These are phyloP conservation scores for Zophobas morio DNA, from an alignment of 1,140 invertebrate species.

Conservation along the genomic window DNA sequence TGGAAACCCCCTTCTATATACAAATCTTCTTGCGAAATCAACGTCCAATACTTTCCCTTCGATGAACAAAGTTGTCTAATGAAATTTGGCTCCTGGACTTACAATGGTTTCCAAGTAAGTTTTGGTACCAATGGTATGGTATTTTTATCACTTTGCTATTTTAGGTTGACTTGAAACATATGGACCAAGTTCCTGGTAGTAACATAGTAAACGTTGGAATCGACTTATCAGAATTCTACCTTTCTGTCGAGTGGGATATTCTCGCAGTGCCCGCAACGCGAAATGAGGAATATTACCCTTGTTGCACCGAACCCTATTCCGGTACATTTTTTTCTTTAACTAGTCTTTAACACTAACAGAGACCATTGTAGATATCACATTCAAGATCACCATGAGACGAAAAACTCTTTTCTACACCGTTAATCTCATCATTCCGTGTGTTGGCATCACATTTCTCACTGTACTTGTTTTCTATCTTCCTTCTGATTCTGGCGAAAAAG, in stretches of 20 bases:
- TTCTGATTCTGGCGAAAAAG: constrained; percentile 96
- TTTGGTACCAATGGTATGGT: too few species aligned
- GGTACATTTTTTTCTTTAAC: constrained; percentile 69
- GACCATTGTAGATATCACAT: constrained; percentile 90
- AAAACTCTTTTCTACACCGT: constrained; percentile 95
- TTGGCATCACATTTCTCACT: constrained; percentile 93
- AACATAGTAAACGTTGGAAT: constrained; percentile 88
- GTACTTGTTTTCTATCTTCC: constrained; percentile 97
- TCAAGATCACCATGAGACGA: constrained; percentile 93
- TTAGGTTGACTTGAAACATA: constrained; percentile 89
- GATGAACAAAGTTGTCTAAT: constrained; percentile 95
- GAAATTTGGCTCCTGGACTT: constrained; percentile 98
- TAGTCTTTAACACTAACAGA: background rate
- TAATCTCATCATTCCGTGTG: constrained; percentile 92
- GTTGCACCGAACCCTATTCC: constrained; percentile 86
- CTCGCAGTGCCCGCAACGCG: constrained; percentile 87
- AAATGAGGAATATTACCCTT: constrained; percentile 95
- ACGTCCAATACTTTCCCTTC: constrained; percentile 96
- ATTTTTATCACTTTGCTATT: background rate
- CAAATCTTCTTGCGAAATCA: constrained; percentile 97
- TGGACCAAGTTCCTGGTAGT: constrained; percentile 81
- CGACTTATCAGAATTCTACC: constrained; percentile 91
- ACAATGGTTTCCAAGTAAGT: constrained; percentile 88
- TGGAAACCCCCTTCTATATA: constrained; percentile 99
- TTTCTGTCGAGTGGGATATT: constrained; percentile 97